Base-by-base conservation (phyloP, 2,113 vertebrate species). In the Pluvialis apricaria region DNA sequence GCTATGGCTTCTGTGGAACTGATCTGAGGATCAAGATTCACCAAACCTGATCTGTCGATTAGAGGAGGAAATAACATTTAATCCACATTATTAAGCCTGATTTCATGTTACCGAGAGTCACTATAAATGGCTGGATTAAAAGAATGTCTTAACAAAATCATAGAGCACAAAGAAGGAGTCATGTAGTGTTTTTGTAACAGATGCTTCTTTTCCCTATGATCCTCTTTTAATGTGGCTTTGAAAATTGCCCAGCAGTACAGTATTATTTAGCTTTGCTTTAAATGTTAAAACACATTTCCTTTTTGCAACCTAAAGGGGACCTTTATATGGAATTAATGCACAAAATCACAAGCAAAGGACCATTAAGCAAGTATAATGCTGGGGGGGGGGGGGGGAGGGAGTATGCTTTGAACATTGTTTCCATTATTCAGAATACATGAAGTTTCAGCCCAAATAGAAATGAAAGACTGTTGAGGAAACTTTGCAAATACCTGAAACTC, bases 191-290 rank as follows among this genome's bases (percentile, higher is more conserved):
- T 96, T 95, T 96, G 93, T 97, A 86, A 64, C 9, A 8, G 79
- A 66, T 90, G 47, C 62, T 28, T 52, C 61, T 89, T 87, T 92
- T 91, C 60, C 77, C 61, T 96, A 4, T 65, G 57, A 85, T 94
- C 28, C 29, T 95, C 65, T 84, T 92, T 68, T 91, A 87, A 84
- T 47, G 57, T 86, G 54, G 34, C 94, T 96, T 96, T 96, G 61
- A 92, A 92, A 92, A 87, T 72, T 94, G 70, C 94, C 54, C 94
- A 96, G 96, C 94, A 92, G 95, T 91, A 82, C 47, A 42, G 88
- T 79, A 96, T 96, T 97, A 84, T 96, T 97, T 96, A 90, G 86
- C 92, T 94, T 91, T 87, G 69, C 97, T 94, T 95, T 88, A 95
- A 91, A 87, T 82, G 72, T 86, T 94, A 93, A 96, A 93, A 83